Conservation (phyloP, 1,140 invertebrate genomes). For the Neelides sp. region DNA sequence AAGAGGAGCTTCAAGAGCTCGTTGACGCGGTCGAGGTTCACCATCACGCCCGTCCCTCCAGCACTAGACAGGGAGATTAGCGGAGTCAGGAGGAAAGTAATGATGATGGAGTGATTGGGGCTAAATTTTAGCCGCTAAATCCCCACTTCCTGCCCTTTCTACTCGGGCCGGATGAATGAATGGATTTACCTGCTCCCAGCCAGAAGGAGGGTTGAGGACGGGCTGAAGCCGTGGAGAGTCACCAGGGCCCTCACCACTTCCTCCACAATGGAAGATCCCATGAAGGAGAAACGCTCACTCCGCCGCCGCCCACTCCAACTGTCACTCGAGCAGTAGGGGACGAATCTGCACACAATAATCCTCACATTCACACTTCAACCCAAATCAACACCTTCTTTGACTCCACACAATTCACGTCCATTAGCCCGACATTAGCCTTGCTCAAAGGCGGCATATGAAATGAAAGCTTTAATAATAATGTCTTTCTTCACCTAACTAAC, state of each 20-base stretch:
- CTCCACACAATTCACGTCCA: no score
- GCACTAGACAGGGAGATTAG: conserved; percentile 49
- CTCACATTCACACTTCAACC: no score
- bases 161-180: no score
- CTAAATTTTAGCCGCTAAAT: no score
- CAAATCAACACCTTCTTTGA: no score
- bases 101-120: no score
- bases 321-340: conserved; percentile 89
- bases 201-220: conserved; percentile 46
- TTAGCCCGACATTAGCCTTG: no score
- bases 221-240: conserved; percentile 46
- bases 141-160: no score
- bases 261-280: conserved; percentile 68
- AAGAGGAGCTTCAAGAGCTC: conserved; percentile 44
- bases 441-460: no score
- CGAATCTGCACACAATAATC: conserved; percentile 43
- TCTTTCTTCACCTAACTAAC: no score
- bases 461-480: no score
- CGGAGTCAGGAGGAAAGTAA: no score
- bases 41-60: conserved; percentile 78
- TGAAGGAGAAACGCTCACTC: conserved; percentile 46
- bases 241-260: conserved; percentile 58
- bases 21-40: conserved; percentile 71
- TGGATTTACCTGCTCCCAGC: conserved; percentile 62
- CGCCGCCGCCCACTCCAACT: conserved; percentile 63